A percentile compares a stretch with the other conserved stretches of the same genome.
These are phyloP conservation scores for Yponomeuta malinellus DNA, from an alignment of 2,888 invertebrate genomes.

Conservation along the genomic window DNA sequence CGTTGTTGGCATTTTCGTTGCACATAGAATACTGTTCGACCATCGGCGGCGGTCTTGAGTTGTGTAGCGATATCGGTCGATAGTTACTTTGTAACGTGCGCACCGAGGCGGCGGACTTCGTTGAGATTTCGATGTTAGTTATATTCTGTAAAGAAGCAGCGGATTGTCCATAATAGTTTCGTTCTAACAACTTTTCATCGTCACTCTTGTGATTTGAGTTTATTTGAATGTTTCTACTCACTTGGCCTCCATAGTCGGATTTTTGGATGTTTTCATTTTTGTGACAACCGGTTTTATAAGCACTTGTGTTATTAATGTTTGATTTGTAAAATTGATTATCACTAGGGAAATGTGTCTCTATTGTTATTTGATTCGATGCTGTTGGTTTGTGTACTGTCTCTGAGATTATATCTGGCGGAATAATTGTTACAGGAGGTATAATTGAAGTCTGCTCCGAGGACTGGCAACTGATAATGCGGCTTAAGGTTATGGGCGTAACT, in stretches of 20 bases:
- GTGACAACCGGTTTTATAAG: slow-evolving; percentile 30
- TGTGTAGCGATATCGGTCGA: slow-evolving; percentile 66
- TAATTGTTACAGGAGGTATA: slow-evolving; percentile 36
- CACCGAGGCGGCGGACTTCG: slow-evolving; percentile 51
- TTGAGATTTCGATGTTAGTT: slow-evolving; percentile 67
- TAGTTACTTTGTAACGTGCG: slow-evolving; percentile 48
- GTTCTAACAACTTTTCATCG: slow-evolving; percentile 68
- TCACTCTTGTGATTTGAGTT: slow-evolving; percentile 67
- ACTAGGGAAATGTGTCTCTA: slow-evolving; percentile 66
- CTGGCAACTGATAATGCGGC: slow-evolving; percentile 60
- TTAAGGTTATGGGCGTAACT: slow-evolving; percentile 72
- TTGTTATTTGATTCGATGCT: slow-evolving; percentile 57
- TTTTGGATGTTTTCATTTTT: slow-evolving; percentile 41
- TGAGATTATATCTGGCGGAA: slow-evolving; percentile 68
- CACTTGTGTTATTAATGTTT: slow-evolving; percentile 33
- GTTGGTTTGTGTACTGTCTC: slow-evolving; percentile 63
- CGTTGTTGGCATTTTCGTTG: slow-evolving; percentile 53
- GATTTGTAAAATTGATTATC: slow-evolving; percentile 44
- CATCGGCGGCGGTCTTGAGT: slow-evolving; percentile 45
- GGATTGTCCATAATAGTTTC: slow-evolving; percentile 50
- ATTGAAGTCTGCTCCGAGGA: slow-evolving; percentile 39
- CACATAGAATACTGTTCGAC: slow-evolving; percentile 40
- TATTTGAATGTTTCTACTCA: slow-evolving; percentile 38
- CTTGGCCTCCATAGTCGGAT: slow-evolving; percentile 53
- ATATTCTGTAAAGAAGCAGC: slow-evolving; percentile 66